Conservation (phyloP, 2,113 vertebrate genomes). For the Mus spicilegus region DNA sequence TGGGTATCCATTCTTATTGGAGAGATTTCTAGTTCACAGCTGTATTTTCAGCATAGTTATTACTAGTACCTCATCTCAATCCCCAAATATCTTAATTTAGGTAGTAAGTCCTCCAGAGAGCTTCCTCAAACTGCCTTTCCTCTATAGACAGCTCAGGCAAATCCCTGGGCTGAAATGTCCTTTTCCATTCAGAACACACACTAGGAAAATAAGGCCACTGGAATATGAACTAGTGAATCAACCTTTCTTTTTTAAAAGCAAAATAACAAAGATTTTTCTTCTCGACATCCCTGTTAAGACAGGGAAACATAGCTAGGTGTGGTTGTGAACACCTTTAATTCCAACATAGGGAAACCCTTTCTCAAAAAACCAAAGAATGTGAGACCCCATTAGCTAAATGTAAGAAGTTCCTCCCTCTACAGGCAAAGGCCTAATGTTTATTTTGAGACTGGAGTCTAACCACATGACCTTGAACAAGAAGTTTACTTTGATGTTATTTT, state of each 20-base stretch:
- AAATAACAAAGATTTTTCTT: conserved; percentile 13
- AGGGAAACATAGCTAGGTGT: not conserved
- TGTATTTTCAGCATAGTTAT: conserved; percentile 24
- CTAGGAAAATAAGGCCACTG: not conserved
- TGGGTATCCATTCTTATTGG: not conserved
- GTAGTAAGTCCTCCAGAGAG: not conserved
- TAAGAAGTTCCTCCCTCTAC: not conserved
- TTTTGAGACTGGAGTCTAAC: not conserved
- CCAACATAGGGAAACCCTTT: not conserved
- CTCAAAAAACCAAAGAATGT: not conserved
- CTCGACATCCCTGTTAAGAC: not conserved
- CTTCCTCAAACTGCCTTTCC: not conserved
- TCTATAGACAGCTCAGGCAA: not conserved
- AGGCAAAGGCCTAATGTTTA: not conserved
- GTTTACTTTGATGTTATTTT: not conserved
- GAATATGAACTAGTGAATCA: not conserved
- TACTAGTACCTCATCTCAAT: not conserved
- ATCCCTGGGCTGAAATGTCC: not conserved
- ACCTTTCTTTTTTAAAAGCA: not conserved
- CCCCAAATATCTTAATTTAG: not conserved
- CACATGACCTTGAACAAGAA: not conserved
- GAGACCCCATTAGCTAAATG: not conserved
- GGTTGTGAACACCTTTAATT: not conserved
- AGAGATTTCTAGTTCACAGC: not conserved
- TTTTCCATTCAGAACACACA: not conserved